Evolutionary conservation across 1,140 invertebrate genomes (phyloP), one percentile per base, ranked within the genome.

Genomic region (Calephelis virginiensis): DNA sequence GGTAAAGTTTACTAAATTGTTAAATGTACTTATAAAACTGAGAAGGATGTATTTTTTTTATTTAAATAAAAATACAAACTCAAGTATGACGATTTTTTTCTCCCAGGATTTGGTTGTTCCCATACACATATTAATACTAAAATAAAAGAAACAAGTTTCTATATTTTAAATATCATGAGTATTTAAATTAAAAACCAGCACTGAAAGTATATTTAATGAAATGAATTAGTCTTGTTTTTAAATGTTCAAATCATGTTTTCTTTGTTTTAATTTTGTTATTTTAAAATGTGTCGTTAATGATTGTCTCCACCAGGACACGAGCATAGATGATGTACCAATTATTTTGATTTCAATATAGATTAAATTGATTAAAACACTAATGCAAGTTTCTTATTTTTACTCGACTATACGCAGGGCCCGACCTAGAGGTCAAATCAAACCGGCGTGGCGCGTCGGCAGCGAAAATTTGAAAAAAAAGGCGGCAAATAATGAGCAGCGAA

Each of bases 21-120:
- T 90, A 83, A 82, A 43, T 79, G 88, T 90, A 89, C 88, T 90
- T 90, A 90, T 86, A 87, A 81, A 88, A 83, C 76, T 84, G 81
- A 85, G 75, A 80, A 87, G 80, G 68, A 83, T 86, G 83, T 90
- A 87, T 88, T 90, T 87, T 85, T 68, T 88, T 88, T 87, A 84
- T 88, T 87, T 86, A 88, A 82, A 83, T 38, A 64, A 64, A 43
- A 64, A 56, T 45, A 56, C 37, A 38, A 64, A 64, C 40, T 43
- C 14, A 64, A 53, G 49, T 38, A 48, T 53, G 63, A 53, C 63
- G 14, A 48, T 40, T 49, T 63, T 64, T 64, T 14, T 53, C 14
- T 53, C 14, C 14, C 14, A 17, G 8, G 53, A 28, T 56, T 56
- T 56, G 28, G 28, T 56, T 7, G 8, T 43, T 56, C 53, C 28